Evolutionary conservation across 2,888 invertebrate species (phyloP).

Genomic region (Drosophila lutescens): DNA sequence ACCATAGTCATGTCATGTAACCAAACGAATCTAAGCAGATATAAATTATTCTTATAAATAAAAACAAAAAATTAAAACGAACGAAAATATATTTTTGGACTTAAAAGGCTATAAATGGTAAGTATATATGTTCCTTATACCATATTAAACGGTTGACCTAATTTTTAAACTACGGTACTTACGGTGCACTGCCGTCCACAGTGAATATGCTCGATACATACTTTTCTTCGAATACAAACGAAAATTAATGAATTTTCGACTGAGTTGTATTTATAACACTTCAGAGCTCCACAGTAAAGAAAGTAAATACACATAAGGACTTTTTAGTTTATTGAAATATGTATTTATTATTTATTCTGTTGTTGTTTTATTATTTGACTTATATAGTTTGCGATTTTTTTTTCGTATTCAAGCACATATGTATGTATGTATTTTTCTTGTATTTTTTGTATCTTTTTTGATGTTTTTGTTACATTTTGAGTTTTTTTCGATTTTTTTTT

Average conservation of each 20-base stretch:
- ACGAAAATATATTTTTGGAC: neutral
- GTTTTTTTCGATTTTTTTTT: constrained; percentile 55
- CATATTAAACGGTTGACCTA: too few species aligned
- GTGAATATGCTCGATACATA: too few species aligned
- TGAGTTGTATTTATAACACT: too few species aligned
- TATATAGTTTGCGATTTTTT: constrained; percentile 76
- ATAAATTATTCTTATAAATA: constrained; percentile 83
- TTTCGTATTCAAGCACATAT: constrained; percentile 79
- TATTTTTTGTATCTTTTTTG: constrained; percentile 52
- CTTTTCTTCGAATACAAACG: too few species aligned
- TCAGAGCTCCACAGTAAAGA: too few species aligned
- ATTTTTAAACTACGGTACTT: too few species aligned
- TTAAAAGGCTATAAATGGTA: too few species aligned
- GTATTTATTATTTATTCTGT: constrained; percentile 71
- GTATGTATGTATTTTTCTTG: constrained; percentile 63
- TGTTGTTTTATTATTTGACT: constrained; percentile 71
- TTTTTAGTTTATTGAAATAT: constrained; percentile 77
- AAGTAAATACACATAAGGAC: neutral
- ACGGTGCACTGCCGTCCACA: too few species aligned
- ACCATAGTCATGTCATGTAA: constrained; percentile 80
- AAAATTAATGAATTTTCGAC: too few species aligned
- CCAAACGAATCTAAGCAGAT: constrained; percentile 80
- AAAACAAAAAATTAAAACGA: constrained; percentile 67
- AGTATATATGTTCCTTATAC: too few species aligned
- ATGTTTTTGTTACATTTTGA: constrained; percentile 56